Conservation (phyloP, 2,797 vertebrate species). For the Malurus leucopterus region DNA sequence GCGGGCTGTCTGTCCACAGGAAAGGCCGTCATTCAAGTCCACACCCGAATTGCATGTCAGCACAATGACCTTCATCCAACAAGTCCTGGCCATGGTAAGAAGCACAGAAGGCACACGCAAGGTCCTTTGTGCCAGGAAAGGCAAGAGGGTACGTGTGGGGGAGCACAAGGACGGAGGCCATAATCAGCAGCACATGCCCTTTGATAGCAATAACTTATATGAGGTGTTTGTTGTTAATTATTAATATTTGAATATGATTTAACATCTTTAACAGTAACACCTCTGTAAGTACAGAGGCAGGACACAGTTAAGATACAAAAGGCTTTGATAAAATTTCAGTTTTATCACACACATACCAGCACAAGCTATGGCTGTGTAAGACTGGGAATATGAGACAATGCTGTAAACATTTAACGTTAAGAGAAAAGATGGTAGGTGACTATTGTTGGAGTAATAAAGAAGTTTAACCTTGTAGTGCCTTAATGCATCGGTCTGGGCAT, state of each 20-base stretch:
- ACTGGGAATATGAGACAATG: not conserved
- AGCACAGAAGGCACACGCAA: accelerated
- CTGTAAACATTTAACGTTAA: not conserved
- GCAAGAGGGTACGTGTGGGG: not conserved
- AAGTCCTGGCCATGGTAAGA: not conserved
- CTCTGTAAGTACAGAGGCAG: not conserved
- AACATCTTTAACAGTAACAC: not conserved
- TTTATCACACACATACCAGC: not conserved
- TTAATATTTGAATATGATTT: conserved; percentile 16
- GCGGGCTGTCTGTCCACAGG: not conserved
- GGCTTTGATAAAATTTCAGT: not conserved
- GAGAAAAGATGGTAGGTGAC: not conserved
- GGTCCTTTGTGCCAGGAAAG: not conserved
- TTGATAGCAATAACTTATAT: not conserved
- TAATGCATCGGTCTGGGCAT: not conserved
- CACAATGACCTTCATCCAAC: not conserved
- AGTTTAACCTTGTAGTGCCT: not conserved
- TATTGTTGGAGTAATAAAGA: not conserved
- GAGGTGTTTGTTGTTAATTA: conserved; percentile 4
- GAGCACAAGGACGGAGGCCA: not conserved
- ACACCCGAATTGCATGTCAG: accelerated
- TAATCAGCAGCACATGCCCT: not conserved
- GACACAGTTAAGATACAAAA: not conserved
- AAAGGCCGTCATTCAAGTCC: not conserved
- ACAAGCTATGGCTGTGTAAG: not conserved